Evolutionary conservation across 2,113 vertebrate genomes (phyloP).

Genomic region (Pheucticus melanocephalus): DNA sequence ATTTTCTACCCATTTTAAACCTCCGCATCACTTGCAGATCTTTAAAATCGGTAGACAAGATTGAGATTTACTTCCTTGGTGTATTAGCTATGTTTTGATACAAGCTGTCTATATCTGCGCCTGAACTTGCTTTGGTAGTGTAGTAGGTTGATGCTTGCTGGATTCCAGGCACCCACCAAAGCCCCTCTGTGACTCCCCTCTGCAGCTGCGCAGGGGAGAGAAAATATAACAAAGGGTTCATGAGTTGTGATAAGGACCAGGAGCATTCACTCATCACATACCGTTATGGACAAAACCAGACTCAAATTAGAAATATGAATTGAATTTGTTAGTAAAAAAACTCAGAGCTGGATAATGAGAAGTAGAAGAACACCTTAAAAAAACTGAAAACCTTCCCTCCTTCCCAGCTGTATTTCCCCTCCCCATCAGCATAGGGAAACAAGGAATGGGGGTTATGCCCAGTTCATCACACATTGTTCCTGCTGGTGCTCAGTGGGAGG

Average conservation of each 20-base stretch:
- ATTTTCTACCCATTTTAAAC: not conserved
- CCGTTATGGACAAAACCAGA: accelerated
- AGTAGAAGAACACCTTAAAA: not conserved
- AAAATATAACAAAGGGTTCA: not conserved
- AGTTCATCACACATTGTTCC: not conserved
- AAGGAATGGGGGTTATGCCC: not conserved
- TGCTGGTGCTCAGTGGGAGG: not conserved
- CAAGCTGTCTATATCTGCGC: not conserved
- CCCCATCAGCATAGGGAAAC: not conserved
- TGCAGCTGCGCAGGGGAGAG: not conserved
- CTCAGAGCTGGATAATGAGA: not conserved
- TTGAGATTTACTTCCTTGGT: not conserved
- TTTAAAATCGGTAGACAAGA: not conserved
- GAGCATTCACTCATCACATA: not conserved
- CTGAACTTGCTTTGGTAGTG: not conserved
- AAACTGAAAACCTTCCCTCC: too few relatives aligned
- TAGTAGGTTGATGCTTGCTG: not conserved
- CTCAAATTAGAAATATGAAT: not conserved
- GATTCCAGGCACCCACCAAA: not conserved
- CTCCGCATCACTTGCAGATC: not conserved
- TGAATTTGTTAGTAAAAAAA: not conserved
- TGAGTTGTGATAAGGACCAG: not conserved
- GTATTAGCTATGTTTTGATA: not conserved
- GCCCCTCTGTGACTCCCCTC: not conserved
- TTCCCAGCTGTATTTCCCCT: not conserved